phyloP scores from a whole-genome alignment of 2,797 vertebrate genomes.

The Manis javanica region DNA sequence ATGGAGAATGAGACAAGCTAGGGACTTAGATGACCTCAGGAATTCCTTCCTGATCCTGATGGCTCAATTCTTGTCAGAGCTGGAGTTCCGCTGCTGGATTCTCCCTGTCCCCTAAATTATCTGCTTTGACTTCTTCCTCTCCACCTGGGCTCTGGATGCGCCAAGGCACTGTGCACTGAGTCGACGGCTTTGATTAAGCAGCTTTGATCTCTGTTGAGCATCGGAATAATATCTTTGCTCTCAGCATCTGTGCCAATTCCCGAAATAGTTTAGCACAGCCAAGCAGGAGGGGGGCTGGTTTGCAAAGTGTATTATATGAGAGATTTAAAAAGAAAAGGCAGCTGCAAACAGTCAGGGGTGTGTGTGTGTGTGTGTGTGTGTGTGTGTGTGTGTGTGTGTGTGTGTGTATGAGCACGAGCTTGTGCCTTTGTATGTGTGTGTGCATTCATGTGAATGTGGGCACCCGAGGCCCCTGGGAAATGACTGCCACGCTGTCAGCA shows the following conservation, averaged over 20 bases:
- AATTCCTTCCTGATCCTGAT: background rate
- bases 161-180: conserved; percentile 28
- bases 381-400: background rate
- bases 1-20: background rate
- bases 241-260: conserved; percentile 75
- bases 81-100: conserved; percentile 15
- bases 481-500: background rate
- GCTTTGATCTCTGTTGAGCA: conserved; percentile 47
- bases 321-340: conserved; percentile 79
- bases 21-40: conserved; percentile 44
- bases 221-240: conserved; percentile 61
- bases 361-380: background rate
- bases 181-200: conserved; percentile 54
- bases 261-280: conserved; percentile 50
- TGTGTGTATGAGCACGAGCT: no score
- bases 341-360: conserved; percentile 67
- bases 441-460: background rate
- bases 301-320: conserved; percentile 60
- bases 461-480: conserved; percentile 43
- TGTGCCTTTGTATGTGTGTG: no score
- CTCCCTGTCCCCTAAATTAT: conserved; percentile 54
- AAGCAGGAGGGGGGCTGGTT: conserved; percentile 62
- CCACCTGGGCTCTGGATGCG: conserved; percentile 44
- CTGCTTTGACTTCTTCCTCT: conserved; percentile 38
- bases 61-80: background rate